These are phyloP conservation scores for Scaptomyza caliginosa DNA, from an alignment of 2,888 invertebrate genomes.

Conservation along the genomic window DNA sequence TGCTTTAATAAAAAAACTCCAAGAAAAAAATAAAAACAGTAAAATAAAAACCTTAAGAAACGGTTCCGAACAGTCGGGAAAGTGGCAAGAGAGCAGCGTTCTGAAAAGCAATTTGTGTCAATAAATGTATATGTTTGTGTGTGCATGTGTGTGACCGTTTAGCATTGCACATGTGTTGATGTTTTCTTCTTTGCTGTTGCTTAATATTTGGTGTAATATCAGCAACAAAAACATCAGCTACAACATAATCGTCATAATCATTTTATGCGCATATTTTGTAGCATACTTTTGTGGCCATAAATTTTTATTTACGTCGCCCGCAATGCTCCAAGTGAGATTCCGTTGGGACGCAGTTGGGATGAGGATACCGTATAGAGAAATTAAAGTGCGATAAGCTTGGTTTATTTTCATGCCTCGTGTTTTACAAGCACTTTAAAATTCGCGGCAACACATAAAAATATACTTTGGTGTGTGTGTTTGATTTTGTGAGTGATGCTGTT, in stretches of 20 bases:
- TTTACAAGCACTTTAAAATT: slow-evolving; percentile 53
- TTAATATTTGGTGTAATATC: slow-evolving; percentile 42
- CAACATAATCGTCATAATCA: slow-evolving; percentile 77
- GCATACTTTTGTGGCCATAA: slow-evolving; percentile 73
- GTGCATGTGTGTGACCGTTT: slow-evolving; percentile 38
- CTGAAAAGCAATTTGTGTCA: slow-evolving; percentile 79
- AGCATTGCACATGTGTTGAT: slow-evolving; percentile 44
- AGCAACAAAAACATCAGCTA: slow-evolving; percentile 29
- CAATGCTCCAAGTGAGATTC: slow-evolving; percentile 46
- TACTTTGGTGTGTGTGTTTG: not conserved
- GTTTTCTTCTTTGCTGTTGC: slow-evolving; percentile 42
- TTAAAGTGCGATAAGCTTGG: slow-evolving; percentile 74
- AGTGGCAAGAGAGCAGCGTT: slow-evolving; percentile 34
- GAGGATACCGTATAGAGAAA: slow-evolving; percentile 43
- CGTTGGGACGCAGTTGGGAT: not conserved
- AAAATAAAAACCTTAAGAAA: slow-evolving; percentile 11
- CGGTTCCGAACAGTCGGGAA: slow-evolving; percentile 12
- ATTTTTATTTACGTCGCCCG: slow-evolving; percentile 71
- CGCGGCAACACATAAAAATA: slow-evolving; percentile 8
- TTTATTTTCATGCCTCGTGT: slow-evolving; percentile 59
- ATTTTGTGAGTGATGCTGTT: not conserved
- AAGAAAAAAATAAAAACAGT: not conserved
- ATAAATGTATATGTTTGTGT: slow-evolving; percentile 63
- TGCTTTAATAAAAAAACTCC: slow-evolving; percentile 69
- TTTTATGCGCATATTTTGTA: slow-evolving; percentile 75